These are phyloP conservation scores for Ischnura elegans DNA, from an alignment of 2,888 invertebrate genomes.

Conservation along the genomic window DNA sequence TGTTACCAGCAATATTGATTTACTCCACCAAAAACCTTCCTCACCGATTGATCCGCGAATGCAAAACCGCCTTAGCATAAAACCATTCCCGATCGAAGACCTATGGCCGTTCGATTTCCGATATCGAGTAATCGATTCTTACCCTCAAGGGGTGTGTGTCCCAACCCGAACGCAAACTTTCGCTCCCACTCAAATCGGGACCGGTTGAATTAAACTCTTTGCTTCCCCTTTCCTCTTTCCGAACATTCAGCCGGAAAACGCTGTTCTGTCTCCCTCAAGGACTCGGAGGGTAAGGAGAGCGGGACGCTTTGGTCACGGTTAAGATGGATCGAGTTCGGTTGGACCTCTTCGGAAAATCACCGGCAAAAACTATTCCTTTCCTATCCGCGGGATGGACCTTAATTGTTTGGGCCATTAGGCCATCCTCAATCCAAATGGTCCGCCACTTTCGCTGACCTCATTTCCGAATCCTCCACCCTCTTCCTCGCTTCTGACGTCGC, in stretches of 20 bases:
- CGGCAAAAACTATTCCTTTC: slow-evolving; percentile 27
- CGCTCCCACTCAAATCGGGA: neutral
- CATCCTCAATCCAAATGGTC: neutral
- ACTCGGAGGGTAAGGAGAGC: neutral
- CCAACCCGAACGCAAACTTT: neutral
- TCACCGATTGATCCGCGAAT: neutral
- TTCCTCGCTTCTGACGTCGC: neutral
- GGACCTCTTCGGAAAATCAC: neutral
- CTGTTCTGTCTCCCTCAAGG: neutral
- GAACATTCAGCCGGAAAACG: neutral
- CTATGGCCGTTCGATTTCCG: neutral
- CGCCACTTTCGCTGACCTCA: slow-evolving; percentile 19
- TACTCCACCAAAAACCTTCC: neutral
- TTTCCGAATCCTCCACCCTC: neutral
- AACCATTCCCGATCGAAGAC: neutral
- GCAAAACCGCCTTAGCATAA: neutral
- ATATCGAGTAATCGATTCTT: slow-evolving; percentile 9
- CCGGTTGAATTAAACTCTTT: neutral
- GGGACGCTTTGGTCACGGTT: too few species aligned
- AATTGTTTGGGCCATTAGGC: slow-evolving; percentile 34
- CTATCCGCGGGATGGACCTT: neutral
- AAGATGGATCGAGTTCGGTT: neutral
- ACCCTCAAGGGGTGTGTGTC: neutral
- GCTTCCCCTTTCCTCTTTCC: neutral
- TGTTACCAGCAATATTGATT: neutral